These are phyloP conservation scores for Symphodus melops DNA, from an alignment of 2,113 vertebrate species.

Conservation along the genomic window DNA sequence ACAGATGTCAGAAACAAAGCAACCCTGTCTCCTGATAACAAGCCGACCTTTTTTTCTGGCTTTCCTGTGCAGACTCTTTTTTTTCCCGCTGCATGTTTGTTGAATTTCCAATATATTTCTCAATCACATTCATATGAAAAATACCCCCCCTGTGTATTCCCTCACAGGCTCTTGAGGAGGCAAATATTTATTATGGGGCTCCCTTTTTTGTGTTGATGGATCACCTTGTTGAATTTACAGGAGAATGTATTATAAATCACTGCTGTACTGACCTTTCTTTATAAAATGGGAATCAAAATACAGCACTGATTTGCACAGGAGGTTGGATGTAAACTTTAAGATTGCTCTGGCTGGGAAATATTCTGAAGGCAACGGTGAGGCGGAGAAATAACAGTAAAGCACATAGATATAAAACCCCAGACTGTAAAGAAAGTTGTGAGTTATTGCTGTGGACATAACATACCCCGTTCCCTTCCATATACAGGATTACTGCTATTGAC, in stretches of 20 bases:
- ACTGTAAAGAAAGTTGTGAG: constrained; percentile 63
- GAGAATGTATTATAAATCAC: constrained; percentile 75
- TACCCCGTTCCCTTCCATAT: constrained; percentile 58
- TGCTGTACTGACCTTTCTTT: constrained; percentile 73
- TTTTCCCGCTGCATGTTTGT: constrained; percentile 14
- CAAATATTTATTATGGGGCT: constrained; percentile 62
- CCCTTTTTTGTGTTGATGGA: constrained; percentile 67
- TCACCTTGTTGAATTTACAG: constrained; percentile 74
- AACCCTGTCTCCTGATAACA: constrained; percentile 11
- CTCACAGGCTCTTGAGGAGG: constrained; percentile 53
- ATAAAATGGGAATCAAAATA: constrained; percentile 73
- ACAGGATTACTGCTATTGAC: constrained; percentile 62
- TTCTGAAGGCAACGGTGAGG: constrained; percentile 51
- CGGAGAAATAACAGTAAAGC: constrained; percentile 56
- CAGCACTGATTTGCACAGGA: constrained; percentile 57
- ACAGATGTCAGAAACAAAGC: constrained; percentile 53
- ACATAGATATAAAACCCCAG: constrained; percentile 47
- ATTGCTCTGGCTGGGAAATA: constrained; percentile 32
- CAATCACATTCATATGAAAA: constrained; percentile 41
- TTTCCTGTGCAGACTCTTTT: constrained; percentile 9
- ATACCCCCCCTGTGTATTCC: constrained; percentile 38
- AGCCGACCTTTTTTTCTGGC: neutral
- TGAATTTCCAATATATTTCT: constrained; percentile 42
- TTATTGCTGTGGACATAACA: constrained; percentile 57
- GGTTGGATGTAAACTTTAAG: constrained; percentile 38